Base-by-base conservation (phyloP, 2,888 invertebrate species). In the Drosophila tripunctata region DNA sequence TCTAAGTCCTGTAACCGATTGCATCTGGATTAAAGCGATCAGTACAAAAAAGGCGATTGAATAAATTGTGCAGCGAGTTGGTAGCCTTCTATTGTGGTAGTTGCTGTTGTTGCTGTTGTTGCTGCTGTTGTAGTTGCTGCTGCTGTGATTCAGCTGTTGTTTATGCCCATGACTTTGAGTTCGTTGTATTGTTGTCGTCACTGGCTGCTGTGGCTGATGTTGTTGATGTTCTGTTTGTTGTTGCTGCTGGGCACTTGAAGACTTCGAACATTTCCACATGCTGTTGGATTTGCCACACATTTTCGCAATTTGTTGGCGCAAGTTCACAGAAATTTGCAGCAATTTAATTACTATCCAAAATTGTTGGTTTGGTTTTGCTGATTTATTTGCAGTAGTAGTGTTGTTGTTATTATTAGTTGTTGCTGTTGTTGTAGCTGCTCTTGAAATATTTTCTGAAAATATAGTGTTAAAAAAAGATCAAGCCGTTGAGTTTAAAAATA, bases 231-330 rank as follows among this genome's bases (percentile, higher is more conserved):
- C 50, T 7, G 52, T 52, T 21, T 56, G 56, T 33, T 56, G 67
- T 7, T 41, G 62, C 2, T 68, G 66, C 10, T 60, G 63, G 50
- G 55, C 78, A 73, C 48, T 68, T 58, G 64, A 55, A 57, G 71
- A 67, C 61, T 62, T 65, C 67, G 50, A 70, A 74, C 36, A 57
- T 68, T 75, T 66, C 72, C 86, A 79, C 87, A 73, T 75, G 69
- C 82, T 64, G 58, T 57, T 67, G 15, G 85, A 71, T 87, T 81
- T 85, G 81, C 82, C 81, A 81, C 87, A 81, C 81, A 81, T 87
- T 81, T 81, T 81, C 67, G 68, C 70, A 63, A 63, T 66, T 60
- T 76, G 64, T 72, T 69, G 75, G 55, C 63, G 54, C 62, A 52
- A 61, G 57, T 75, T 78, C 84, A 76, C 78, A 63, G 82, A 77